Base-by-base conservation (phyloP, 2,797 vertebrate genomes). In the Hozukius guyotensis region DNA sequence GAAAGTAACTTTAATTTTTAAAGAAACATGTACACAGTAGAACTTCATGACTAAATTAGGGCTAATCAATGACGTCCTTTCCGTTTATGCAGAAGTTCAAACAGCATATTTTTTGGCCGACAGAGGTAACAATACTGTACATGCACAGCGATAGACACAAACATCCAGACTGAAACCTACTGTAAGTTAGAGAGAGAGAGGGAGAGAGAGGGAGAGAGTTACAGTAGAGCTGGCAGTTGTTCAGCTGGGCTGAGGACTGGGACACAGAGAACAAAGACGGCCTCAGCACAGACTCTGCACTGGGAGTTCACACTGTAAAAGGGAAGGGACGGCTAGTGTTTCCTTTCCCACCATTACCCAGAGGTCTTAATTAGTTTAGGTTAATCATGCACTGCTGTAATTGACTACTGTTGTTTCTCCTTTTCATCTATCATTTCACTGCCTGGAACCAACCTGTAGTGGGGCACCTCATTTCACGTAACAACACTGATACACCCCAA, bases 281-380 rank as follows among this genome's bases (percentile, higher is more conserved):
- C 87, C 87, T 80, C 82, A 77, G 84, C 79, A 71, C 81, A 89
- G 77, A 75, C 60, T 80, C 85, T 87, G 83, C 84, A 64, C 79
- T 88, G 95, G 94, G 94, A 95, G 81, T 95, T 93, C 79, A 81
- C 81, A 75, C 75, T 81, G 87, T 81, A 78, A 79, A 73, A 86
- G 78, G 73, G 78, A 91, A 90, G 78, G 77, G 88, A 89, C 59
- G 42, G 88, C 90, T 87, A 84, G 62, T 81, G 84, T 92, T 95
- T 94, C 91, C 85, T 89, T 90, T 92, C 85, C 87, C 87, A 90
- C 78, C 85, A 92, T 95, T 96, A 95, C 95, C 95, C 94, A 92
- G 86, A 95, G 95, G 94, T 95, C 94, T 95, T 96, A 95, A 96
- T 96, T 96, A 96, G 94, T 94, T 94, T 91, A 94, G 89, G 92